phyloP scores from a whole-genome alignment of 2,797 vertebrate genomes.

The Gorsachius magnificus region DNA sequence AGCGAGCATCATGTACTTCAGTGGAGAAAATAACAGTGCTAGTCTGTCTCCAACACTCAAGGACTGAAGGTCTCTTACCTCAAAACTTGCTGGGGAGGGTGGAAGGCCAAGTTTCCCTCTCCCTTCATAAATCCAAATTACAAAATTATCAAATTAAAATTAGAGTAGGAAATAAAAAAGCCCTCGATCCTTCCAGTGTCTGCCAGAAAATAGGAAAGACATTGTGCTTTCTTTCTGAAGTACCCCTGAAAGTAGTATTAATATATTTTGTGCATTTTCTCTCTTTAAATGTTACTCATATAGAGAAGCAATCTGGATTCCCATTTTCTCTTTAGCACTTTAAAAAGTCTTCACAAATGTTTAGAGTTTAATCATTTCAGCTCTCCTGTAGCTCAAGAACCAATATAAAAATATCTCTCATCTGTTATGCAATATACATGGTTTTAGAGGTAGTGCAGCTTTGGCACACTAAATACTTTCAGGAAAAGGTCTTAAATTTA shows the following conservation, averaged over 20 bases:
- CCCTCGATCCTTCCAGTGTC: neutral
- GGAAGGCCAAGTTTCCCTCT: neutral
- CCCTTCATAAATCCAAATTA: neutral
- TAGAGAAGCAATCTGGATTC: neutral
- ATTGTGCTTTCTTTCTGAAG: neutral
- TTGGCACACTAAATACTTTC: neutral
- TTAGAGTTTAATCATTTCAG: neutral
- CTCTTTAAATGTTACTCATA: neutral
- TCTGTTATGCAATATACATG: neutral
- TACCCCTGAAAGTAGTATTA: neutral
- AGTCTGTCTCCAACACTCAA: neutral
- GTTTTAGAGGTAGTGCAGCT: neutral
- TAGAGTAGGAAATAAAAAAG: neutral
- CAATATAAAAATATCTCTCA: neutral
- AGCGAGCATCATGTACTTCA: neutral
- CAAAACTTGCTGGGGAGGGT: neutral
- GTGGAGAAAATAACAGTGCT: neutral
- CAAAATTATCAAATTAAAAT: neutral
- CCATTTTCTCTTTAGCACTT: conserved; percentile 30
- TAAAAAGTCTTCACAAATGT: conserved; percentile 1
- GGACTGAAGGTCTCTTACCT: neutral
- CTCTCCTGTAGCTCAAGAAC: neutral
- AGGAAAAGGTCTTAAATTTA: neutral
- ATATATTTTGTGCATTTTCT: neutral
- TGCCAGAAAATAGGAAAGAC: neutral